Conservation (phyloP, 2,888 invertebrate species). For the Tanypteryx hageni region DNA sequence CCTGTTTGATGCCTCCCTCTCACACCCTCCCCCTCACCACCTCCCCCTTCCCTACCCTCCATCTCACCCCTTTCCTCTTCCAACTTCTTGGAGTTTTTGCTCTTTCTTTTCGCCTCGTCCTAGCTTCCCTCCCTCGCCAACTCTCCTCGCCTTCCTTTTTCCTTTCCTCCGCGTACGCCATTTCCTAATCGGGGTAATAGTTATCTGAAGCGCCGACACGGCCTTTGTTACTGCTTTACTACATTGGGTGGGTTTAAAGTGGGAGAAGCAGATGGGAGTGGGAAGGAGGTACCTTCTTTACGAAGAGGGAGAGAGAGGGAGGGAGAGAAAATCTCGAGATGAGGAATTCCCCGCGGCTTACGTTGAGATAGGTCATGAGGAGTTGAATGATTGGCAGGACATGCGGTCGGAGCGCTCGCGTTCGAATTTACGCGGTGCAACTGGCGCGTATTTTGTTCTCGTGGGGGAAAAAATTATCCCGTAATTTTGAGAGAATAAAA, state of each 20-base stretch:
- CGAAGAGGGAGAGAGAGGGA: not conserved
- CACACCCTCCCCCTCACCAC: not conserved
- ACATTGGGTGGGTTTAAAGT: no score
- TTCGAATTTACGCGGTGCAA: slow-evolving; percentile 4
- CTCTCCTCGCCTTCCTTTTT: not conserved
- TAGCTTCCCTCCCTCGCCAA: not conserved
- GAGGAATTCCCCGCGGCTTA: slow-evolving; percentile 8
- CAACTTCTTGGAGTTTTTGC: not conserved
- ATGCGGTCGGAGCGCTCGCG: not conserved
- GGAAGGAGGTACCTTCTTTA: not conserved
- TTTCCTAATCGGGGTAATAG: not conserved
- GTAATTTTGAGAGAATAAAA: not conserved
- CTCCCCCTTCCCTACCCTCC: not conserved
- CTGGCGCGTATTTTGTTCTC: not conserved
- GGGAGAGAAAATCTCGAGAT: not conserved
- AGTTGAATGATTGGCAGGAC: not conserved
- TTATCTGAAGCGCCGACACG: not conserved
- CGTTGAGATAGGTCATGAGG: slow-evolving; percentile 55
- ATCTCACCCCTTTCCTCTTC: slow-evolving; percentile 1
- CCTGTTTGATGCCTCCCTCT: slow-evolving; percentile 47
- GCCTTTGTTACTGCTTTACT: not conserved
- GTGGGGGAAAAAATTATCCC: not conserved
- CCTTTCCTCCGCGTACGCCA: not conserved
- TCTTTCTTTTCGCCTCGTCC: not conserved
- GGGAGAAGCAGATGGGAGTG: no score